Evolutionary conservation across 2,797 vertebrate genomes (phyloP), one percentile per base, ranked within the genome.

Genomic region (Cygnus olor): DNA sequence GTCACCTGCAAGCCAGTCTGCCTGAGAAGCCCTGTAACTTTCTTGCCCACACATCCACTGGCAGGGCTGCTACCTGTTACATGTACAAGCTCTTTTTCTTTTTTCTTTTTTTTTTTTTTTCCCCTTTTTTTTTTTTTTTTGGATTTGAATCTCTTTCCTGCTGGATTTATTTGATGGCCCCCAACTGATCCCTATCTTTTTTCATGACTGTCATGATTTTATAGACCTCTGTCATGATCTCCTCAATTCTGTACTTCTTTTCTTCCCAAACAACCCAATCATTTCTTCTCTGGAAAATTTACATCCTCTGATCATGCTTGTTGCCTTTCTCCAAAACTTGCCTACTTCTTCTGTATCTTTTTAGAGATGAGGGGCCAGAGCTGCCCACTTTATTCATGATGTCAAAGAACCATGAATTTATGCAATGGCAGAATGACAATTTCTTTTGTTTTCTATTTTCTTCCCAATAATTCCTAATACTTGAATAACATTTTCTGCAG

Each of bases 321-420:
- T 3, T 5, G 38, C 14, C 24, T 36, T 94, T 82, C 38, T 85
- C 61, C 34, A 64, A 74, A 86, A 53, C 11, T 32, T 32, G 7
- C 30, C 21, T 61, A 7, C 2, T 61, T 86, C 22, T 77, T 80
- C 57, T 5, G 0, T 28, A 22, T 45, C 15, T 88, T 64, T 88
- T 76, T 21, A 61, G 45, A 49, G 30, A 6, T 11, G 3, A 70
- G 12, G 51, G 0, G 0, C 11, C 38, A 74, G 18, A 83, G 9
- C 11, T 47, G 18, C 27, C 34, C 45, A 32, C 6, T 63, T 84
- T 10, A 68, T 30, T 51, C 27, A 9, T 32, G 6, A 49, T 28
- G 17, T n/a, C 40, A 90, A n/a, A 82, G 30, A 83, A 53, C 4
- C 0, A 1, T 3, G 42, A 25, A 58, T 60, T 63, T 85, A 19